Evolutionary conservation across 2,888 invertebrate species (phyloP), one percentile per base, ranked within the genome.

Genomic region (Zygothrica quintamaculata): DNA sequence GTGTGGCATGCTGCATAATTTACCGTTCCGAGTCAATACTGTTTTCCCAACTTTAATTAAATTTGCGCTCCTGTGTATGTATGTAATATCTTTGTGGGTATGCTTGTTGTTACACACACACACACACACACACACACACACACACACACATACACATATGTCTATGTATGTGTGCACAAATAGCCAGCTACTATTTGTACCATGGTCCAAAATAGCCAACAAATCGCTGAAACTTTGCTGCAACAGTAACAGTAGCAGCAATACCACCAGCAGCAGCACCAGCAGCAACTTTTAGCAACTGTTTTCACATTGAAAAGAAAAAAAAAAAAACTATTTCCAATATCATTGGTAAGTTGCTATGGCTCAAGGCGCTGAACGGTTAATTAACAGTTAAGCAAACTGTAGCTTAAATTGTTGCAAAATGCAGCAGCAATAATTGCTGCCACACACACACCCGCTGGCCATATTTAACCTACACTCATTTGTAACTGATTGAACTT

Each of bases 31-130:
- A 80, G 75, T 84, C 80, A 80, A 80, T 80, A 80, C 60, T 67
- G 77, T 77, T 80, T 75, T 80, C 68, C 75, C 66, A 84, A 80
- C 80, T 80, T 80, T 80, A 80, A 80, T 80, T 80, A 80, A 80
- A 80, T 80, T 80, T 80, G 77, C 67, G 77, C 84, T 80, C 52
- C 77, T 70, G 62, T 64, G 59, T 58, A n/a, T 18, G 44, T 11
- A 12, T 55, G 37, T 53, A 53, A 5, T 12, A 33, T 33, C 40
- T 36, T 31, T 40, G 42, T 53, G 39, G 37, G 51, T 48, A 34
- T 8, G 22, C 25, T 31, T 44, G n/a, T 1, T 7, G 12, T n/a
- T 7, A 9, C 12, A 43, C 44, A 48, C 37, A 43, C 22, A 13
- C 3, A 22, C 9, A 44, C 11, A 29, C 52, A 37, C 36, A 16